phyloP scores from a whole-genome alignment of 2,888 invertebrate genomes.

The Cerastis rubricosa region DNA sequence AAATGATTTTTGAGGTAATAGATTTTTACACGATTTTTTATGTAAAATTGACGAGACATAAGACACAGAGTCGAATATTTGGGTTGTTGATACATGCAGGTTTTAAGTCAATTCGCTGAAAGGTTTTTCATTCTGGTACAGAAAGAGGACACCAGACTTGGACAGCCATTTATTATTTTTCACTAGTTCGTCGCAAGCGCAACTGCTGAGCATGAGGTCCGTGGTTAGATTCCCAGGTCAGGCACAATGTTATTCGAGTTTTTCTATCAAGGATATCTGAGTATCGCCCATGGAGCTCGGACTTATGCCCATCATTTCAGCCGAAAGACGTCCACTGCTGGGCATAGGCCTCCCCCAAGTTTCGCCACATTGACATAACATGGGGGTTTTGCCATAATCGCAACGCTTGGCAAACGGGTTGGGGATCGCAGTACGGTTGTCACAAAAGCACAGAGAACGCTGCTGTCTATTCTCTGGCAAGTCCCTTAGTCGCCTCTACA shows the following conservation, averaged over 20 bases:
- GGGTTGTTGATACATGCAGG: not conserved
- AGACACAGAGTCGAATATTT: not conserved
- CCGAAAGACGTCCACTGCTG: too few species aligned
- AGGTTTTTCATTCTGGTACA: not conserved
- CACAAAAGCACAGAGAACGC: too few species aligned
- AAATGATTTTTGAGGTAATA: constrained; percentile 18
- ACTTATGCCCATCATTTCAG: too few species aligned
- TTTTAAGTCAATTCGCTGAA: not conserved
- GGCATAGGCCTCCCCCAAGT: too few species aligned
- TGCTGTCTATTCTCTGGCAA: too few species aligned
- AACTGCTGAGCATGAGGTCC: not conserved
- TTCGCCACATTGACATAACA: too few species aligned
- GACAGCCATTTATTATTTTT: not conserved
- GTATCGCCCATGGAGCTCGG: too few species aligned
- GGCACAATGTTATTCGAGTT: not conserved
- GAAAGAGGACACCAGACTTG: not conserved
- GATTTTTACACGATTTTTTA: constrained; percentile 35
- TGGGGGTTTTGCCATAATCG: too few species aligned
- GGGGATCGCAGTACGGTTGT: too few species aligned
- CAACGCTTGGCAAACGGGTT: too few species aligned
- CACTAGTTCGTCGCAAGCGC: not conserved
- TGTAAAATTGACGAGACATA: constrained; percentile 15
- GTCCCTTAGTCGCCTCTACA: too few species aligned
- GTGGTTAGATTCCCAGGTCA: not conserved
- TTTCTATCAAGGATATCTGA: not conserved